Evolutionary conservation across 2,888 invertebrate genomes (phyloP), one percentile per base, ranked within the genome.

Genomic region (Craniophora ligustri): DNA sequence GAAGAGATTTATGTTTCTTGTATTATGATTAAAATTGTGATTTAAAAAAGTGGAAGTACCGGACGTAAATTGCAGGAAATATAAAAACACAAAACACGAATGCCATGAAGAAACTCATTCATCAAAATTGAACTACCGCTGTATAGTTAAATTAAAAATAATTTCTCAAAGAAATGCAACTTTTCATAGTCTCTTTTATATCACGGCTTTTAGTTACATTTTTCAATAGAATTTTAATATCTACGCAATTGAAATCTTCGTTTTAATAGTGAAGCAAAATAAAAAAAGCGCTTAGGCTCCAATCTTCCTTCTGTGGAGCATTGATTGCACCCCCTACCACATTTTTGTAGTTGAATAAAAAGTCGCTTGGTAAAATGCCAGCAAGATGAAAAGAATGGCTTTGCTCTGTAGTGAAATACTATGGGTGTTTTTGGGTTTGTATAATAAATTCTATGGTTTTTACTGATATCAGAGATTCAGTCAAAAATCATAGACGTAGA

Each of bases 351-450:
- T 86, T 84, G 80, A 86, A 88, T 89, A 91, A 90, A 89, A 89
- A 88, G 82, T 78, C 82, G 80, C 80, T 91, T 92, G 92, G 89
- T 89, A 88, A 82, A 86, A 89, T 90, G 91, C 91, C 90, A 91
- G 82, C 69, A 66, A 79, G 79, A 84, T 87, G 87, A 86, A 89
- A 89, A 89, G 86, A 90, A 89, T 88, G 81, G 81, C 78, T 81
- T 72, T 61, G 75, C 76, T n/a, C n/a, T 84, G 79, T 86, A 83
- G 69, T 57, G 80, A 87, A 84, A 86, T 87, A 88, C 86, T 84
- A 86, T 84, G 77, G 78, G 68, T 79, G 72, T 75, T 78, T 72
- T 81, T 76, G 75, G 77, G 73, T 75, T 67, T 64, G 75, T 47
- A 75, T 73, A 78, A 64, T 60, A 57, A 61, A 53, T 58, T 67